Conservation (phyloP, 2,113 vertebrate species). For the Microtus pennsylvanicus region DNA sequence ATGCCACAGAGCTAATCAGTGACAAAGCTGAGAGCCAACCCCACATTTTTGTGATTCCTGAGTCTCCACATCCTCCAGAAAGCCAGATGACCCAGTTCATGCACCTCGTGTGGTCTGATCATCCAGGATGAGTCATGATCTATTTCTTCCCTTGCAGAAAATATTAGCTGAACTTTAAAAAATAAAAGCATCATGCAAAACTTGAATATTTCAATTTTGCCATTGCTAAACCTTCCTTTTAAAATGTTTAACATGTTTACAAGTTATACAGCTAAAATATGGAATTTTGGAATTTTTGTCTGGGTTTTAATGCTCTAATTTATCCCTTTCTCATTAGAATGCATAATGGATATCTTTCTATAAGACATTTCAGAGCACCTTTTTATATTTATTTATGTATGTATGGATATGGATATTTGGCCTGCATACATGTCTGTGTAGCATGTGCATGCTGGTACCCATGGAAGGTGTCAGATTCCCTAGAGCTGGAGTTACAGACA, state of each 20-base stretch:
- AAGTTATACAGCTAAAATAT: constrained; percentile 11
- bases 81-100: background rate
- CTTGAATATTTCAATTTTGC: background rate
- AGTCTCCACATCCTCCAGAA: background rate
- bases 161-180: constrained; percentile 5
- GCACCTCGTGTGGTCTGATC: background rate
- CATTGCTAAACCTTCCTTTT: background rate
- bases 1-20: background rate
- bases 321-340: background rate
- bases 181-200: constrained; percentile 28
- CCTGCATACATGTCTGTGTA: background rate
- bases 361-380: background rate
- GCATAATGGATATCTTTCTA: background rate
- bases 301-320: constrained; percentile 34
- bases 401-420: background rate
- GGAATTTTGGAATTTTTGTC: constrained; percentile 12
- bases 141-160: constrained; percentile 32
- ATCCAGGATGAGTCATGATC: background rate
- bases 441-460: too few relatives aligned
- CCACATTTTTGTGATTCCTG: background rate
- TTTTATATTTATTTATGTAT: background rate
- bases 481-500: background rate
- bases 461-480: background rate
- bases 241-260: background rate
- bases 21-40: background rate